phyloP scores from a whole-genome alignment of 2,888 invertebrate species.

The Deilephila porcellus region DNA sequence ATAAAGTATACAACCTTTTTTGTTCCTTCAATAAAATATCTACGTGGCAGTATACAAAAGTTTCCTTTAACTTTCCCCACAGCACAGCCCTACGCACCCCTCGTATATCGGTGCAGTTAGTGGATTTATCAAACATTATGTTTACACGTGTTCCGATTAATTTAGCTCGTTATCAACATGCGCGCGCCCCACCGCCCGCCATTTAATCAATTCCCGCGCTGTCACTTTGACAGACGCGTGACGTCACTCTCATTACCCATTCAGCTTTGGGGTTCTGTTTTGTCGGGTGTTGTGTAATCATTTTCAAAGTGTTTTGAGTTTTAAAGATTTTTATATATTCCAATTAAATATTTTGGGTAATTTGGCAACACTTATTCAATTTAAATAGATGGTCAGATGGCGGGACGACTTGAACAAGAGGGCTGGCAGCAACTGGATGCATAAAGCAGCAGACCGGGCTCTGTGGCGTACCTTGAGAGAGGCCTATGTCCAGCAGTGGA shows the following conservation, averaged over 20 bases:
- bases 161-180: constrained; percentile 71
- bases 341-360: no score
- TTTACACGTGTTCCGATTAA: constrained; percentile 79
- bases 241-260: constrained; percentile 28
- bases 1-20: neutral
- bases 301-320: no score
- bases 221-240: constrained; percentile 53
- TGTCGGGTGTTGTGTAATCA: neutral
- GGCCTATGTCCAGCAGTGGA: no score
- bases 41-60: neutral
- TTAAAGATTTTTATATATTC: no score
- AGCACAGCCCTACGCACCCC: constrained; percentile 50
- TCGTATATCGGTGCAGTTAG: constrained; percentile 45
- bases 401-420: no score
- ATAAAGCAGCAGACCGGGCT: no score
- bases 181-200: constrained; percentile 58
- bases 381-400: no score
- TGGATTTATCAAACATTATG: constrained; percentile 73
- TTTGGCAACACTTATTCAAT: no score
- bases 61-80: constrained; percentile 49
- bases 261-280: constrained; percentile 2
- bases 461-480: no score
- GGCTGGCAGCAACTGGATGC: no score
- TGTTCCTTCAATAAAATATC: neutral
- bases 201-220: constrained; percentile 65